phyloP scores from a whole-genome alignment of 2,888 invertebrate genomes.

The Perizoma flavofasciatum region DNA sequence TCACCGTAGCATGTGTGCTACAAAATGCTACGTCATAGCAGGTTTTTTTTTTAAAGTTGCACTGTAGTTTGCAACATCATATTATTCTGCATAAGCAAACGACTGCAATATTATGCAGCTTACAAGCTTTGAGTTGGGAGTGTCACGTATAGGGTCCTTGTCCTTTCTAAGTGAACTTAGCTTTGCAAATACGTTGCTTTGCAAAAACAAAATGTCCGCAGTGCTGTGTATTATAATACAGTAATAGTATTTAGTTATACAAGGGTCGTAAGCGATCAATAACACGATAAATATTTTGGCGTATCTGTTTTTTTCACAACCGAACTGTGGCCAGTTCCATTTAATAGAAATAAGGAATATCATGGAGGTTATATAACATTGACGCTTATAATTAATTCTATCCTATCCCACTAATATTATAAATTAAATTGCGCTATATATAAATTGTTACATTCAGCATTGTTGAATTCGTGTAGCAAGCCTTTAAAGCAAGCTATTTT shows the following conservation, averaged over 20 bases:
- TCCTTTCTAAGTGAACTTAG: conserved; percentile 12
- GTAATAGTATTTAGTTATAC: background rate
- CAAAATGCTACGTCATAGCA: conserved; percentile 5
- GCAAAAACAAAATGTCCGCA: background rate
- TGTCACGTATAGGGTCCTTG: conserved; percentile 11
- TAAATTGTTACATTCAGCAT: too few species aligned
- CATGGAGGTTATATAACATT: too few species aligned
- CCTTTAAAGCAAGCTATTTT: background rate
- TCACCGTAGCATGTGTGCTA: conserved; percentile 5
- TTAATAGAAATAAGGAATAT: too few species aligned
- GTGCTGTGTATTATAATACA: background rate
- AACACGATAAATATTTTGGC: too few species aligned
- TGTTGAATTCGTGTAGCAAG: conserved; percentile 4
- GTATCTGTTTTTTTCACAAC: too few species aligned
- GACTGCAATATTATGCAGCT: conserved; percentile 14
- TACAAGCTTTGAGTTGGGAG: conserved; percentile 14
- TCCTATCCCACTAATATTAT: too few species aligned
- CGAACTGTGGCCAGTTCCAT: too few species aligned
- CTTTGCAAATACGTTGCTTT: conserved; percentile 11
- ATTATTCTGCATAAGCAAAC: conserved; percentile 12
- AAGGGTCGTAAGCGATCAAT: background rate
- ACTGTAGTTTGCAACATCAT: too few species aligned
- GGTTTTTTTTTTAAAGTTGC: too few species aligned
- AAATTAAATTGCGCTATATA: too few species aligned
- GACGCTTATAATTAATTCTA: too few species aligned